Base-by-base conservation (phyloP, 2,113 vertebrate genomes). In the Gila orcuttii region DNA sequence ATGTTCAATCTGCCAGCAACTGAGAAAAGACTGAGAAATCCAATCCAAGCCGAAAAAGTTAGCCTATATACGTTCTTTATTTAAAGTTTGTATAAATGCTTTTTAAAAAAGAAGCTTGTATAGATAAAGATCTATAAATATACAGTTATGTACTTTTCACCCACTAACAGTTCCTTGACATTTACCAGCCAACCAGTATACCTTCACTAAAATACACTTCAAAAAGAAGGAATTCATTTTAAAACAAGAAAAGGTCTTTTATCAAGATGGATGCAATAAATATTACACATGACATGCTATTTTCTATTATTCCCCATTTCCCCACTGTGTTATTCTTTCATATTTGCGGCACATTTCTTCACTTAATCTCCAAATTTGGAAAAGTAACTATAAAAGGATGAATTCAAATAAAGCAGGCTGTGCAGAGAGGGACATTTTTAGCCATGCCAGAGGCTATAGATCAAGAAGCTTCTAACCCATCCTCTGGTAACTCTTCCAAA, bases 401-500 rank as follows among this genome's bases (percentile, higher is more conserved):
- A 52, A 62, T 10, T 50, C 55, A 74, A 79, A 79, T 50, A 74
- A 52, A 78, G 39, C 62, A 52, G 28, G 15, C 33, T 39, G 1
- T 59, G 79, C 80, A 52, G 64, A 73, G 4, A 52, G 23, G 74
- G n/a, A 85, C 25, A 78, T 45, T 52, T 86, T 57, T 47, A 68
- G 60, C 57, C 45, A 60, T 59, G 10, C 36, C 77, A 85, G 57
- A 79, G 21, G 66, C 28, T 79, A 84, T 12, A 81, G 80, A 28
- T 55, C 73, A 76, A 71, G n/a, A 71, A 42, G 33, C n/a, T 33
- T 79, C 31, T 64, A 73, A 82, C 71, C 25, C 81, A 60, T 60
- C 13, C 21, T 79, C 42, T 47, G 7, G 60, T 66, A 28, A 88
- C 57, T 52, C 45, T 52, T 86, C 69, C 71, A 82, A 82, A 83